Conservation (phyloP, 23 tunicate genomes). For the Styela plicata region DNA sequence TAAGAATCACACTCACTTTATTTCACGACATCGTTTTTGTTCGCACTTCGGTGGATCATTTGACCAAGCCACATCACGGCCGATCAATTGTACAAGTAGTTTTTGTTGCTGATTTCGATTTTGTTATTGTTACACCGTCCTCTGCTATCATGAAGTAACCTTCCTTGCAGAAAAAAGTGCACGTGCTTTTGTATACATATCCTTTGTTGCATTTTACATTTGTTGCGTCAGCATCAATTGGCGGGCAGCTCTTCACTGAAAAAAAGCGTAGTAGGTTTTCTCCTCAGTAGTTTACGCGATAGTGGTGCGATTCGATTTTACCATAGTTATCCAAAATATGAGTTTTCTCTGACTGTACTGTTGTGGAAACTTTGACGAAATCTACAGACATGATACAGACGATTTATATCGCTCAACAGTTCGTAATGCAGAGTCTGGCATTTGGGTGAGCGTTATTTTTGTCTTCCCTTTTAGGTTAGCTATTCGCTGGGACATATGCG, state of each 20-base stretch:
- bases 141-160: conserved; percentile 23
- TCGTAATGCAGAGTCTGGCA: no score
- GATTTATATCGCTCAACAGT: no score
- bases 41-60: conserved; percentile 16
- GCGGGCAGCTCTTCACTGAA: conserved; percentile 22
- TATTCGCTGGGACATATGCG: no score
- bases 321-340: no score
- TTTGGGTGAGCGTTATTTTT: no score
- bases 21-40: conserved; percentile 3
- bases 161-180: conserved; percentile 22
- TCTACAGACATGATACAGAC: no score
- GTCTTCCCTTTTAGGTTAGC: no score
- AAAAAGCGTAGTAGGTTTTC: no score
- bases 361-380: no score
- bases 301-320: no score
- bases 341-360: no score
- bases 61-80: not conserved
- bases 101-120: not conserved
- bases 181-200: conserved; percentile 12
- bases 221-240: conserved; percentile 5
- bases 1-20: conserved; percentile 1
- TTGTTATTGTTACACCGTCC: conserved; percentile 22
- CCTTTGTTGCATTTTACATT: conserved; percentile 16
- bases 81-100: not conserved
- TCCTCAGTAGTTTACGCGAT: no score